These are phyloP conservation scores for Andrena dorsata DNA, from an alignment of 2,888 invertebrate genomes.

Conservation along the genomic window DNA sequence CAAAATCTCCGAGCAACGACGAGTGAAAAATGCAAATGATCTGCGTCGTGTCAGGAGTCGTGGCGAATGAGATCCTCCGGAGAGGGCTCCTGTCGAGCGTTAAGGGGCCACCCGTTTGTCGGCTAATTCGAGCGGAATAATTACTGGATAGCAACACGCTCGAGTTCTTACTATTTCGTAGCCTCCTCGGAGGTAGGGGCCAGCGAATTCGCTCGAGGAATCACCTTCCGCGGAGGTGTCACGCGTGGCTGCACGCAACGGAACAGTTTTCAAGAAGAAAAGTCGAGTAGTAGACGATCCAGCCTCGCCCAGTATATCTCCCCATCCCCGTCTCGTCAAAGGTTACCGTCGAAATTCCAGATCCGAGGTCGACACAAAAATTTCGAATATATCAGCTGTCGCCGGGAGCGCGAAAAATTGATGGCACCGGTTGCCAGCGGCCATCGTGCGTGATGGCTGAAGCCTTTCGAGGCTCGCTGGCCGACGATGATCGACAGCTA, in stretches of 20 bases:
- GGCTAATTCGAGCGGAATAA: slow-evolving; percentile 68
- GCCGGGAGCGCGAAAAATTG: slow-evolving; percentile 42
- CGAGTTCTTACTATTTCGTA: slow-evolving; percentile 37
- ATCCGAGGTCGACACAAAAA: not conserved
- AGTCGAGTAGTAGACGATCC: not conserved
- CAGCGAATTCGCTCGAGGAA: slow-evolving; percentile 50
- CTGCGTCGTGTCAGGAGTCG: slow-evolving; percentile 13
- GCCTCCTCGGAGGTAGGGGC: slow-evolving; percentile 15
- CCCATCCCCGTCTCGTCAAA: not conserved
- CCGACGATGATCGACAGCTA: slow-evolving; percentile 30
- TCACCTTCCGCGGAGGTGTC: slow-evolving; percentile 1
- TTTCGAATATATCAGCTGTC: slow-evolving; percentile 44
- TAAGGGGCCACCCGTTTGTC: slow-evolving; percentile 54
- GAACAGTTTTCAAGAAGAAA: not conserved
- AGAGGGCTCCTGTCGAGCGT: slow-evolving; percentile 44
- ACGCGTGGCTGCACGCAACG: slow-evolving; percentile 13
- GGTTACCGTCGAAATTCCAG: slow-evolving; percentile 27
- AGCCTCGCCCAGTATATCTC: not conserved
- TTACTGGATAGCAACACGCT: slow-evolving; percentile 43
- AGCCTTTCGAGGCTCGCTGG: slow-evolving; percentile 25
- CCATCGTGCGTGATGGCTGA: slow-evolving; percentile 2
- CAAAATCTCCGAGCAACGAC: not conserved
- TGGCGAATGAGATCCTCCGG: not conserved
- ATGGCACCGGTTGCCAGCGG: slow-evolving; percentile 23
- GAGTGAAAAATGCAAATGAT: slow-evolving; percentile 48